Evolutionary conservation across 2,113 vertebrate species (phyloP).

Genomic region (Chaetodon auriga): DNA sequence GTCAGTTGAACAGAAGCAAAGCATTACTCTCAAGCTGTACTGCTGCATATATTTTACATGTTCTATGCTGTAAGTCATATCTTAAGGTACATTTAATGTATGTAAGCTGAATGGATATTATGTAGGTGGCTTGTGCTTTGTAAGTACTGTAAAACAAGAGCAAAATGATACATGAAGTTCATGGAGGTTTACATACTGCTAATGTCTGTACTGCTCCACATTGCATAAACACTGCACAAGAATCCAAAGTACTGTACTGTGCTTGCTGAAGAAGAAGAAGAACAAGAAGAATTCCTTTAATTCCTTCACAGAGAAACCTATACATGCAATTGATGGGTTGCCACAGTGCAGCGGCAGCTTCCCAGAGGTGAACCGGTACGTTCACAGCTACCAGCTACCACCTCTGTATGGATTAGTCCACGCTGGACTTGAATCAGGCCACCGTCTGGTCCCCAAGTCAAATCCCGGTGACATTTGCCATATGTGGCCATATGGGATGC

Average conservation of each 20-base stretch:
- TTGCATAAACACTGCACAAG: not conserved
- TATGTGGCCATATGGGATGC: too few species aligned
- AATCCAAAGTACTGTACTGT: not conserved
- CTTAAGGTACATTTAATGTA: not conserved
- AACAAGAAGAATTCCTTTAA: too few species aligned
- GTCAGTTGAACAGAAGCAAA: constrained; percentile 25
- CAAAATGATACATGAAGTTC: not conserved
- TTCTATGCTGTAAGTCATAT: not conserved
- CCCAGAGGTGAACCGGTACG: too few species aligned
- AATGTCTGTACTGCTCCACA: not conserved
- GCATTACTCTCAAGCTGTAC: constrained; percentile 6
- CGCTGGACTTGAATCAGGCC: too few species aligned
- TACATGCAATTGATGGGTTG: too few species aligned
- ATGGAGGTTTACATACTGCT: not conserved
- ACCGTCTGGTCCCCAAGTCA: too few species aligned
- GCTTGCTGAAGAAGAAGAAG: too few species aligned
- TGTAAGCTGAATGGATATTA: not conserved
- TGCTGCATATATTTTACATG: constrained; percentile 21
- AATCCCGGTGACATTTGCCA: too few species aligned
- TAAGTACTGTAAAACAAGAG: not conserved
- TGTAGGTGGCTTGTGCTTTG: not conserved
- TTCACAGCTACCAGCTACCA: too few species aligned
- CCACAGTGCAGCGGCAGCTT: too few species aligned
- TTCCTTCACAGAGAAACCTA: too few species aligned
- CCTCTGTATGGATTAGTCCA: too few species aligned